Base-by-base conservation (phyloP, 1,140 invertebrate species). In the Marisa cornuarietis region DNA sequence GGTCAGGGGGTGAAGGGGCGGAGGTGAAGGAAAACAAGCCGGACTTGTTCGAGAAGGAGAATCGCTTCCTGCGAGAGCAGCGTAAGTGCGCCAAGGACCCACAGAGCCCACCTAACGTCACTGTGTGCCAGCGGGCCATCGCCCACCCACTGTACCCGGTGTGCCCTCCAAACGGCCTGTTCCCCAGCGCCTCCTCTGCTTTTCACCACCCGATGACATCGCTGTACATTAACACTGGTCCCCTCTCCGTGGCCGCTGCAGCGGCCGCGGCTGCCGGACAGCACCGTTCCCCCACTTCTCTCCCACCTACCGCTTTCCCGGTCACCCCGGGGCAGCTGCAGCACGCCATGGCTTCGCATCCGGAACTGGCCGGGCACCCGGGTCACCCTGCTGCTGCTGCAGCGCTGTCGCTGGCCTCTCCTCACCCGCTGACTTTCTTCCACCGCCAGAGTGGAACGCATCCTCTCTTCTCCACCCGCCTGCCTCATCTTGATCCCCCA, bases 51-150 rank as follows among this genome's bases (percentile, higher is more conserved):
- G 81, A 82, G 74, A 82, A 82, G 79, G 81, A 82, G 76, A 82
- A 82, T 68, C 68, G 81, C n/a, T 82, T 80, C 71, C 65, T 82
- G 18, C 71, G 76, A 22, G 81, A 82, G 63, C 81, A 82, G 79
- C 72, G 79, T 66, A 51, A 77, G 69, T 77, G 79, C 31, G 71
- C 63, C 65, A 83, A 83, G 69, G 80, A 83, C 54, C 52, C 74
- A 13, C 72, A 81, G 71, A 82, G 82, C 66, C 86, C 86, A 11
- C 86, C 86, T 18, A 87, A 87, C 69, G 86, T 87, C 22, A 88
- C 85, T 6, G 85, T 88, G 31, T 81, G 85, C n/a, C 84, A 85
- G 76, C 83, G 85, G n/a, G 65, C 71, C 11, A 63, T 78, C 58
- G 65, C 80, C 22, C 71, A 63, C 71, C 78, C 78, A 4, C 66